Evolutionary conservation across 2,113 vertebrate species (phyloP).

Genomic region (Bujurquina vittata): DNA sequence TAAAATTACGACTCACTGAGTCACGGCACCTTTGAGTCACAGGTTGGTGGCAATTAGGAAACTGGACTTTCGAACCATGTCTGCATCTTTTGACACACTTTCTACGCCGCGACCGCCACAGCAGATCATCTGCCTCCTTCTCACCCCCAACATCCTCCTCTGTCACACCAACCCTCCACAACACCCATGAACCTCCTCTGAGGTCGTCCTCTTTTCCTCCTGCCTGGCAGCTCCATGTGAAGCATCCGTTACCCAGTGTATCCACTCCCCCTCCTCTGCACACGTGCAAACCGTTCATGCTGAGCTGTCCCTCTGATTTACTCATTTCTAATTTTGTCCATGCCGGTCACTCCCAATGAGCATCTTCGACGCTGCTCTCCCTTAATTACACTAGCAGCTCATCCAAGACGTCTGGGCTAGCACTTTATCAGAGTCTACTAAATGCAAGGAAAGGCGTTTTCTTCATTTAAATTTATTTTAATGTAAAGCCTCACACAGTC

Average conservation of each 20-base stretch:
- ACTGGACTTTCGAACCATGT: fast-evolving
- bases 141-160: not conserved
- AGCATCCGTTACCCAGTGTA: not conserved
- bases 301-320: too few relatives aligned
- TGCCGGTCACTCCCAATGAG: not conserved
- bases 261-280: not conserved
- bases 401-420: too few relatives aligned
- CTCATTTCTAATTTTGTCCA: too few relatives aligned
- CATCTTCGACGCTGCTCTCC: not conserved
- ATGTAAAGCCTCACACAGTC: fast-evolving
- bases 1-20: not conserved
- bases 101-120: not conserved
- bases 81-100: not conserved
- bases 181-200: not conserved
- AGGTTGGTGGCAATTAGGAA: not conserved
- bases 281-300: not conserved
- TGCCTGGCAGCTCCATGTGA: not conserved
- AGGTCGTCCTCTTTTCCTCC: not conserved
- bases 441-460: not conserved
- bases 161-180: not conserved
- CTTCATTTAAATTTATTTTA: not conserved
- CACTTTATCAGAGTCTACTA: not conserved
- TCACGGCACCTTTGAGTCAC: not conserved
- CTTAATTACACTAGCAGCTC: not conserved
- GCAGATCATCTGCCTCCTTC: not conserved